A percentile compares a stretch with the other conserved stretches of the same genome.
phyloP scores from a whole-genome alignment of 2,888 invertebrate species.

The Ectropis crepuscularia region DNA sequence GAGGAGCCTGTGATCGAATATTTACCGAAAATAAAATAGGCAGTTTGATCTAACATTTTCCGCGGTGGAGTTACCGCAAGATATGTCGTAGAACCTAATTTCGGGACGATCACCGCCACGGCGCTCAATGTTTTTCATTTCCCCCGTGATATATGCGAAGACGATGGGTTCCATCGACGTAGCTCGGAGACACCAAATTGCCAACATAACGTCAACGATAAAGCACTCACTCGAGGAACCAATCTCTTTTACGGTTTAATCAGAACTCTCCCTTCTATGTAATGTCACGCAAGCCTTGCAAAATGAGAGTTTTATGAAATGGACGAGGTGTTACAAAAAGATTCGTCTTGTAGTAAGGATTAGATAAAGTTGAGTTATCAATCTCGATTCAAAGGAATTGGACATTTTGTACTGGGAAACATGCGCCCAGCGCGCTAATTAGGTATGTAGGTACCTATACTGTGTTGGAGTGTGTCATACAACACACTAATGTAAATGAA shows the following conservation, averaged over 20 bases:
- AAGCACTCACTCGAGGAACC: constrained; percentile 76
- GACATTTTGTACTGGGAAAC: too few relatives aligned
- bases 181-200: constrained; percentile 65
- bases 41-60: constrained; percentile 4
- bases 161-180: constrained; percentile 45
- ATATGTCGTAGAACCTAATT: constrained; percentile 27
- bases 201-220: constrained; percentile 77
- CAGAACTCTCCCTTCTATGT: constrained; percentile 70
- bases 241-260: constrained; percentile 83
- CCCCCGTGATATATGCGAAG: constrained; percentile 44
- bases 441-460: too few relatives aligned
- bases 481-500: too few relatives aligned
- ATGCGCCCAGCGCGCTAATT: too few relatives aligned
- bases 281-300: constrained; percentile 57
- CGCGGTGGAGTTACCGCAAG: background rate
- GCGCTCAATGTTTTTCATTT: constrained; percentile 45
- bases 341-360: constrained; percentile 1
- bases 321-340: constrained; percentile 11
- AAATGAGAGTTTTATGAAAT: constrained; percentile 55
- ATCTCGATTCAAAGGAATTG: too few relatives aligned
- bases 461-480: too few relatives aligned
- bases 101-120: constrained; percentile 26
- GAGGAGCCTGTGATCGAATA: too few relatives aligned
- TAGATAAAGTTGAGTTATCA: background rate
- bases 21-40: background rate